A percentile compares a stretch with the other conserved stretches of the same genome.
Conservation (phyloP, 2,888 invertebrate genomes). For the Perizoma flavofasciatum region DNA sequence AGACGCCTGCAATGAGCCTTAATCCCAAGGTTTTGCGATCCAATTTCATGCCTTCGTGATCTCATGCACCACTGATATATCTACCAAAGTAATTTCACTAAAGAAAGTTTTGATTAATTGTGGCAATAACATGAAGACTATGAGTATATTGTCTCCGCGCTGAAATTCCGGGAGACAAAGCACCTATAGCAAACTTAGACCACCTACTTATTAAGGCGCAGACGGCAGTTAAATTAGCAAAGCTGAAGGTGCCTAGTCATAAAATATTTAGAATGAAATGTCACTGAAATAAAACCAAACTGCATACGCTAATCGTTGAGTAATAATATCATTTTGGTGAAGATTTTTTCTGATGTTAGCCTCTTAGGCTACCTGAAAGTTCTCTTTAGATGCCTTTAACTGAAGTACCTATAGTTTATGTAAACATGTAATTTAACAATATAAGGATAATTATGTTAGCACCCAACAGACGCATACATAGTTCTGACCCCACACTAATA, state of each 20-base stretch:
- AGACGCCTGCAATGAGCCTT: no score
- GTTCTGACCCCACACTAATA: no score
- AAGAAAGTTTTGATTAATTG: conserved; percentile 83
- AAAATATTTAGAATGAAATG: no score
- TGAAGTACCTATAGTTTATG: no score
- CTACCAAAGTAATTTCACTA: conserved; percentile 77
- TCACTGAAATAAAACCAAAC: background rate
- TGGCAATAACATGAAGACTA: conserved; percentile 75
- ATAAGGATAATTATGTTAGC: no score
- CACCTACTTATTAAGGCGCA: conserved; percentile 32
- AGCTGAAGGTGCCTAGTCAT: no score
- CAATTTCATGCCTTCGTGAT: conserved; percentile 81
- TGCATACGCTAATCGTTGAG: background rate
- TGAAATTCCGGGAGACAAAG: conserved; percentile 46
- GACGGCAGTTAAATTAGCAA: conserved; percentile 19
- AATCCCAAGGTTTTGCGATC: conserved; percentile 62
- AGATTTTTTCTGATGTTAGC: no score
- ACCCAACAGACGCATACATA: no score
- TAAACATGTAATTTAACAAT: no score
- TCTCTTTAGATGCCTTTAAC: no score
- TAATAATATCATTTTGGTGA: background rate
- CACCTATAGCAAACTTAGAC: conserved; percentile 40
- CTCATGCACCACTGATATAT: conserved; percentile 72
- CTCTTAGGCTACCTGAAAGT: no score
- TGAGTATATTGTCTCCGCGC: conserved; percentile 53